Conservation (phyloP, 2,113 vertebrate genomes). For the Pica pica region DNA sequence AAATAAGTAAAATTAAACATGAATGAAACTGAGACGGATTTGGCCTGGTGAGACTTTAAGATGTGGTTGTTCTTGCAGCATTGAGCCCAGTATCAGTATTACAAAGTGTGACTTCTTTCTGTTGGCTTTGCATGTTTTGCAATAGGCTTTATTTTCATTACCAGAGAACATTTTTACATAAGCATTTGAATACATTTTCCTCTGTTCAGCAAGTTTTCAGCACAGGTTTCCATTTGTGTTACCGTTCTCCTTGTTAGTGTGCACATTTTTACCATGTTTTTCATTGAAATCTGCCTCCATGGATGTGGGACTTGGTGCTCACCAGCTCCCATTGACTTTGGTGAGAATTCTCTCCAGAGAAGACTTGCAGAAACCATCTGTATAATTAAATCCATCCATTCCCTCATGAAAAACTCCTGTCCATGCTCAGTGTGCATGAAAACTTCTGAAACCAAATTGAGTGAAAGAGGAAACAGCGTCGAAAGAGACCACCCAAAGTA, state of each 20-base stretch:
- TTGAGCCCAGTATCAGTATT: not conserved
- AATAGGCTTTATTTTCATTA: not conserved
- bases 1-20: not conserved
- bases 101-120: not conserved
- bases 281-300: not conserved
- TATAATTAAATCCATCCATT: constrained; percentile 10
- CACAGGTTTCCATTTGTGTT: not conserved
- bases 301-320: not conserved
- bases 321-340: not conserved
- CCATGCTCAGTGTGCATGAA: not conserved
- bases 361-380: not conserved
- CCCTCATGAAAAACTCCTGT: not conserved
- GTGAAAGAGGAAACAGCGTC: not conserved
- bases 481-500: constrained; percentile 42
- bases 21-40: not conserved
- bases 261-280: not conserved
- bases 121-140: not conserved
- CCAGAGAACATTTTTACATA: not conserved
- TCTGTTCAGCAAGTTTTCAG: not conserved
- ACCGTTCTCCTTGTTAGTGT: not conserved
- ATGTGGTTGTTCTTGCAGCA: not conserved
- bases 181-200: not conserved
- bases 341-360: not conserved
- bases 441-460: not conserved
- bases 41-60: not conserved